Base-by-base conservation (phyloP, 2,888 invertebrate species). In the Creontiades dilutus region DNA sequence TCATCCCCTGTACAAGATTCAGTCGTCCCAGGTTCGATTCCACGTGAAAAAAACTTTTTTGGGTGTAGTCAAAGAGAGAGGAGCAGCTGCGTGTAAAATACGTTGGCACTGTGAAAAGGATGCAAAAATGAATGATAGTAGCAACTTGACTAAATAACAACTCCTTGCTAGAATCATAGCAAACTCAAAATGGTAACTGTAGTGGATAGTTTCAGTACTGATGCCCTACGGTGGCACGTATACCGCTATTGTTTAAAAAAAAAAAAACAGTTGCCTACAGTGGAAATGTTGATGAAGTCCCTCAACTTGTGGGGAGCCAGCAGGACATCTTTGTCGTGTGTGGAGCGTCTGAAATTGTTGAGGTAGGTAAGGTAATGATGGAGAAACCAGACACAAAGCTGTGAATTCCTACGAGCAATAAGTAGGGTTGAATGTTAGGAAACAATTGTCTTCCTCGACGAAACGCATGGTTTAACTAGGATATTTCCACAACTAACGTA, bases 401-500 rank as follows among this genome's bases (percentile, higher is more conserved):
- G 87, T 52, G 23, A 0, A 23, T 87, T 87, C 48, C 78, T 87
- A 19, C 76, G 78, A 19, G 78, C 47, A 78, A 78, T 78, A 7
- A 19, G 37, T n/a, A n/a, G 9, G 13, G 47, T 82, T 13, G 82
- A 82, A 1, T 16, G 28, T 16, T 61, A 19, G 61, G 48, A 82
- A 16, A 82, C 47, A 47, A 47, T 48, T 16, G 68, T 85, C 12
- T 85, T 57, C 46, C 61, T 61, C 19, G 68, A 85, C 19, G 68
- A 85, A 61, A 85, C 85, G 11, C n/a, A 52, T 37, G 84, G 19
- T 14, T 47, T 7, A 81, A 19, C 12, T 3, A 81, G 27, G 37
- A 23, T 14, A 47, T 81, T 81, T 2, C 7, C 81, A 2, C 23
- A 13, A 14, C 52, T 16, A 52, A 14, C 1, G 48, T 37, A 37